Evolutionary conservation across 1,140 invertebrate genomes (phyloP), one percentile per base, ranked within the genome.

Genomic region (Drosophila mayri): DNA sequence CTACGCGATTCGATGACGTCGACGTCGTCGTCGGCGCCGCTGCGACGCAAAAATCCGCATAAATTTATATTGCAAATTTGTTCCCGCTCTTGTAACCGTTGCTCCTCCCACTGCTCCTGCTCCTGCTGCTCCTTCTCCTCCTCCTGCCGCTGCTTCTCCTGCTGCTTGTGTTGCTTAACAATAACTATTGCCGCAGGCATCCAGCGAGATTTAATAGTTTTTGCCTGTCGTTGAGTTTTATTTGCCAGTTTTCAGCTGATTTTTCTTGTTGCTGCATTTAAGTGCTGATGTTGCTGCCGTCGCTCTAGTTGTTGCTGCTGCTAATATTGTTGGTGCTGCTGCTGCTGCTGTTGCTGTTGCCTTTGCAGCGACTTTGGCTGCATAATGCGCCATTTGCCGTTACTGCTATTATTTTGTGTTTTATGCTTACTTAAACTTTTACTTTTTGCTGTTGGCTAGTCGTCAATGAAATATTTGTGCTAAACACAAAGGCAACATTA

Each of bases 181-280:
- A 77, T 81, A 66, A 81, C 81, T 66, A 75, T 85, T 81, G 70
- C 78, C 76, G 78, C 82, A 78, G 82, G 78, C 82, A 85, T 85
- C 79, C 82, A 86, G 78, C 82, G 47, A 47, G 72, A 71, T 80
- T 86, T 79, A 78, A 81, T 85, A 61, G 60, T 73, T 81, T 71
- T 64, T 61, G 67, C 65, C 58, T 70, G 66, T 76, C 43, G 57
- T 66, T 79, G 61, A 83, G 81, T 83, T 79, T 83, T 66, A 62
- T 64, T 62, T 80, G 74, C 64, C 65, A 76, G 64, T 78, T 77
- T 78, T 77, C 65, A 47, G 74, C 64, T 50, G 67, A 66, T 80
- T 81, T 77, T 75, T 59, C 47, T 71, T 66, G 70, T 50, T 68
- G 57, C 64, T 77, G 75, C 75, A 77, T 77, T 77, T 77, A 82